A percentile compares a stretch with the other conserved stretches of the same genome.
phyloP scores from a whole-genome alignment of 2,888 invertebrate genomes.

The Callinectes sapidus region DNA sequence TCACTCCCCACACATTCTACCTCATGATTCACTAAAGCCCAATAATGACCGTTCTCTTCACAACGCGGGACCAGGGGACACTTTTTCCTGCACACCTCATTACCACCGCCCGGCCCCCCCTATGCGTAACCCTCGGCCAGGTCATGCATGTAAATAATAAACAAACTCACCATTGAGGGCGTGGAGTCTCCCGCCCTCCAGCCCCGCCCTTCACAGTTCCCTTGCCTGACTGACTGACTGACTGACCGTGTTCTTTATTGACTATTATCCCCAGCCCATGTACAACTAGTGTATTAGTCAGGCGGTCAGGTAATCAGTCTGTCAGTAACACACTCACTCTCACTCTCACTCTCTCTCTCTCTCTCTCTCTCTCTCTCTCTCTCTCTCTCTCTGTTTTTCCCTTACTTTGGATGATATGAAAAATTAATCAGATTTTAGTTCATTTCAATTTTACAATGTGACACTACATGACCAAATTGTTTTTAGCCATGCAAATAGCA shows the following conservation, averaged over 20 bases:
- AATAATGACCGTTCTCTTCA: not conserved
- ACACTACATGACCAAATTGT: too few species aligned
- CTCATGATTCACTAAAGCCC: not conserved
- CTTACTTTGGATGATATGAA: too few species aligned
- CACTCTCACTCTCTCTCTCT: not conserved
- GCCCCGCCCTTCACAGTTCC: not conserved
- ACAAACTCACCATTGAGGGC: not conserved
- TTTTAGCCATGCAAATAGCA: too few species aligned
- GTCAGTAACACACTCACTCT: not conserved
- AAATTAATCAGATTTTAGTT: too few species aligned
- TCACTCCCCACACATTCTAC: not conserved
- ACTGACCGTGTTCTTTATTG: not conserved
- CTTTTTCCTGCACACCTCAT: not conserved
- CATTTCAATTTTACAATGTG: too few species aligned
- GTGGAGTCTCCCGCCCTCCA: not conserved
- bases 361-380: conserved; percentile 1
- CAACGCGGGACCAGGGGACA: not conserved
- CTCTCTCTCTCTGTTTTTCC: not conserved
- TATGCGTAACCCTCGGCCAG: not conserved
- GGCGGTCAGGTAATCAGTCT: not conserved
- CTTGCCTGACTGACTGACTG: not conserved
- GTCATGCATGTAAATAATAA: not conserved
- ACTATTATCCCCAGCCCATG: not conserved
- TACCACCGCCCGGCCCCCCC: too few species aligned
- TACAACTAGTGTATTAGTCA: not conserved